Base-by-base conservation (phyloP, 2,113 vertebrate species). In the Acanthochromis polyacanthus region DNA sequence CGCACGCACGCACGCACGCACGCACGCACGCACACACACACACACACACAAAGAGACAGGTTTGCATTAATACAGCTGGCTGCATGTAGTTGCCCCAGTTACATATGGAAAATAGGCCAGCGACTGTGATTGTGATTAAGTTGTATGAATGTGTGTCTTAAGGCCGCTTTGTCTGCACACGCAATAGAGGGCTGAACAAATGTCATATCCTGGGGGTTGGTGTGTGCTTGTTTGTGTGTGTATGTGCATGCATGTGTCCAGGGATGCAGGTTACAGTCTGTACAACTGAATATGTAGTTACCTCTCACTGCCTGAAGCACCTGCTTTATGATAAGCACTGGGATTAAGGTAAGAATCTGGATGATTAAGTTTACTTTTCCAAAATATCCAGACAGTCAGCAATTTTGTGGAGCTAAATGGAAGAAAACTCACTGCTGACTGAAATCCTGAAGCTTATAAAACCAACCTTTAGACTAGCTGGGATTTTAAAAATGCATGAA, bases 81-180 rank as follows among this genome's bases (percentile, higher is more conserved):
- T 89, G 76, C 62, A 71, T 81, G 74, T 80, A 78, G 81, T 82
- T 91, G 84, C 55, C 84, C 85, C 53, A 85, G 59, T 87, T 91
- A 68, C 76, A 83, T 76, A 75, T 82, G 76, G 79, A 87, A 81
- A 89, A 84, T 64, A 81, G 85, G 82, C 23, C 78, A 87, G 68
- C 3, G 0, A 48, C 38, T 14, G 64, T 25, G 66, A 46, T 57
- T 73, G 69, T 71, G 63, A 78, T 83, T 52, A 64, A 64, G 50
- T 59, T 62, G 59, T 23, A 22, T 11, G 3, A 66, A 75, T 83
- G 65, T 75, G 45, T 81, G 67, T 82, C 78, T 80, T 53, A 23
- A 73, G 72, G 74, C 30, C 0, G 16, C n/a, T 63, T 72, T 61
- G 43, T 68, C 22, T 55, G 58, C 65, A 65, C n/a, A 61, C 30